A percentile compares a stretch with the other conserved stretches of the same genome.
phyloP scores from a whole-genome alignment of 1,140 invertebrate species.

The Caerostris darwini region DNA sequence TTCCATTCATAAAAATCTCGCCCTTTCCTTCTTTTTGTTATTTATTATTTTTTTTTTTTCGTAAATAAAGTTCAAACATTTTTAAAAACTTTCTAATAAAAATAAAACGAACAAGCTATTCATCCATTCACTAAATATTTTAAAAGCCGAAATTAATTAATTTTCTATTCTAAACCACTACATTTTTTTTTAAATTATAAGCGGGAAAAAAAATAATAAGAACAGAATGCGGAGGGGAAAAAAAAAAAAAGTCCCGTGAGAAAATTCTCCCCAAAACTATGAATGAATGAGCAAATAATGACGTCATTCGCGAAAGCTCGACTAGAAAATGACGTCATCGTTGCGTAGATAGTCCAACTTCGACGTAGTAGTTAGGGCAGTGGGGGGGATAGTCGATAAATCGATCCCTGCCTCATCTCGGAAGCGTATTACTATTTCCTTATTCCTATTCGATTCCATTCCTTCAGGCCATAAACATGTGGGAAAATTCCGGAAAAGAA shows the following conservation, averaged over 20 bases:
- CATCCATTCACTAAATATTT: no score
- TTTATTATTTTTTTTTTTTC: no score
- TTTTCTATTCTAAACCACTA: neutral
- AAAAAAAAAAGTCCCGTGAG: neutral
- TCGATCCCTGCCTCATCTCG: conserved; percentile 60
- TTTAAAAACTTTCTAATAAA: no score
- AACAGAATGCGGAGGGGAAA: neutral
- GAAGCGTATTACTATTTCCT: conserved; percentile 61
- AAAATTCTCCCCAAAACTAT: conserved; percentile 12
- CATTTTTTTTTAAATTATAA: neutral
- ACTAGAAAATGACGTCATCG: conserved; percentile 67
- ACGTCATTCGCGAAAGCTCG: conserved; percentile 52
- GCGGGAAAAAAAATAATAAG: neutral
- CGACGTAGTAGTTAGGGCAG: conserved; percentile 2
- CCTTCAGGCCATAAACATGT: conserved; percentile 57
- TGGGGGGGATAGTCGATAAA: conserved; percentile 63
- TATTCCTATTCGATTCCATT: conserved; percentile 55
- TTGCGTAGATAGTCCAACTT: conserved; percentile 37
- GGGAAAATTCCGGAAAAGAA: neutral
- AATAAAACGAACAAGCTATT: no score
- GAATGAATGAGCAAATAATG: conserved; percentile 54
- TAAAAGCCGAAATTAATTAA: no score
- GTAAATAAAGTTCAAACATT: no score
- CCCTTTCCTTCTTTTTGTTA: no score
- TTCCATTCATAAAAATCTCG: no score